Evolutionary conservation across 1,140 invertebrate genomes (phyloP), one percentile per base, ranked within the genome.

Genomic region (Caenorhabditis inopinata): DNA sequence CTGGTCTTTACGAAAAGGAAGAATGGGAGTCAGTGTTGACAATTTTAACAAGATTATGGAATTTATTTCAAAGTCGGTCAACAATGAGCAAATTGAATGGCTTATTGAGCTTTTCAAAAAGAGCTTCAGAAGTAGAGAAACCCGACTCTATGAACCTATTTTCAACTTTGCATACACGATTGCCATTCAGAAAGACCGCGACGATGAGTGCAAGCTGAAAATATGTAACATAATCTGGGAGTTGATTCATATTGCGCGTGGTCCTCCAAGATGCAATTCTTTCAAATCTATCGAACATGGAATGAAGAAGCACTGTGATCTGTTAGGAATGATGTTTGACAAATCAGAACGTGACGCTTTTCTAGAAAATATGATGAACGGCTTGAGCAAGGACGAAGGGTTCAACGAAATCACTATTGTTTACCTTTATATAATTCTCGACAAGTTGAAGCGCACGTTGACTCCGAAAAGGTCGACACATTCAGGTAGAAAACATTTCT

Each of bases 11-110:
- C 27, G 58, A 38, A 68, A 68, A 38, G 58, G 58, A 68, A 68
- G 58, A 27, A 68, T 68, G 58, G 58, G 58, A 14, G 58, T 68
- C 0, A 68, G 58, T n/a, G 58, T 68, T 4, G 58, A 68, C 3
- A 68, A 68, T 18, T 68, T 68, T 18, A 68, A 68, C n/a, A 68
- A 68, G 21, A 68, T 68, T n/a, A 68, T 68, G 58, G 58, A 68
- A 18, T 68, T 68, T 18, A 68, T 68, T 7, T 68, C 58, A 2
- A 68, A 68, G 21, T 68, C 58, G 11, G 58, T 68, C 4, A 68
- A 38, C 32, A 42, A 68, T 25, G 58, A 68, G 9, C 58, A 68
- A 38, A 68, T 68, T 21, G 58, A 68, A 21, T 68, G 58, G 58
- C 32, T 68, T 21, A 68, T 68, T 16, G 58, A 68, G 9, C 58